Conservation (phyloP, 1,140 invertebrate genomes). For the Euschistus heros region DNA sequence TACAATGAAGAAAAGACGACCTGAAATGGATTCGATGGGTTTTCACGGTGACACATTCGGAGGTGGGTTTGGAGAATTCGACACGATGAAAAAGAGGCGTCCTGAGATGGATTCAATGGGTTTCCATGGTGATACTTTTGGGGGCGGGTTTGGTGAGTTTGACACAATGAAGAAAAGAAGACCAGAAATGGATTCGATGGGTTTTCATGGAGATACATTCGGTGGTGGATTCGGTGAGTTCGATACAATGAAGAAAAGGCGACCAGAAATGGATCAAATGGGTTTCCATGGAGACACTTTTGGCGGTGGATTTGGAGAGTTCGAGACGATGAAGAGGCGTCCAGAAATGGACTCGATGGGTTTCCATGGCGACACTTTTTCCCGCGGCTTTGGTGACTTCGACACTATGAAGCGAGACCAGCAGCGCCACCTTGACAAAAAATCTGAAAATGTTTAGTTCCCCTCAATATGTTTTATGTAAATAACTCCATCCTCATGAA, state of each 20-base stretch:
- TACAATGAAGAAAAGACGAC: conserved; percentile 34
- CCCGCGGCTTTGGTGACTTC: conserved; percentile 32
- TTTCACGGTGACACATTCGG: conserved; percentile 31
- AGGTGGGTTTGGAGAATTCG: conserved; percentile 33
- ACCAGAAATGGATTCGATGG: conserved; percentile 38
- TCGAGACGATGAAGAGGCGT: conserved; percentile 31
- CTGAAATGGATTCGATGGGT: conserved; percentile 29
- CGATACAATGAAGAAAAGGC: conserved; percentile 36
- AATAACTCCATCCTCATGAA: conserved; percentile 15
- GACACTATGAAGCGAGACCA: conserved; percentile 35
- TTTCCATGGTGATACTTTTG: conserved; percentile 33
- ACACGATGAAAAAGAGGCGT: conserved; percentile 33
- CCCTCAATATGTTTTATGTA: conserved; percentile 5
- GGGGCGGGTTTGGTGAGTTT: conserved; percentile 40
- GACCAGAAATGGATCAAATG: conserved; percentile 26
- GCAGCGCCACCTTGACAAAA: conserved; percentile 19
- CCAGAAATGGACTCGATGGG: conserved; percentile 31
- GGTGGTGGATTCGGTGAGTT: conserved; percentile 40
- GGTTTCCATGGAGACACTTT: conserved; percentile 34
- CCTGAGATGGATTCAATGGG: conserved; percentile 28
- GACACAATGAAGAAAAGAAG: conserved; percentile 37
- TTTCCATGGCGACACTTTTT: conserved; percentile 36
- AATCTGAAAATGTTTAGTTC: conserved; percentile 7
- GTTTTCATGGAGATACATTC: conserved; percentile 40
- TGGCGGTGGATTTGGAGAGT: conserved; percentile 33